These are phyloP conservation scores for Trogon surrucura DNA, from an alignment of 2,113 vertebrate species.

Conservation along the genomic window DNA sequence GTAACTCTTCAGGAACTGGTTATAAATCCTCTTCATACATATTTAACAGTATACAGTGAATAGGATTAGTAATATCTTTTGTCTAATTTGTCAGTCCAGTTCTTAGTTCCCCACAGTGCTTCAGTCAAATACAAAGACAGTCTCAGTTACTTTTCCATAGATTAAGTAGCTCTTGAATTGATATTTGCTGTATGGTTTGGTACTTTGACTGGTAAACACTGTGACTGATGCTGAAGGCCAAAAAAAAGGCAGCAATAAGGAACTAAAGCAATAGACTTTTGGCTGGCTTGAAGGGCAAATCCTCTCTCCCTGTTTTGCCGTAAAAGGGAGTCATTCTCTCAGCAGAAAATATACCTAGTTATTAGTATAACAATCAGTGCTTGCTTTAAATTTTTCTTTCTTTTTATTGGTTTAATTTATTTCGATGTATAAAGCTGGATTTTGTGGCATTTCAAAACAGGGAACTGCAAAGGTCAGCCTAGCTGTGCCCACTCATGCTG, in stretches of 20 bases:
- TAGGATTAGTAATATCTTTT: slow-evolving; percentile 69
- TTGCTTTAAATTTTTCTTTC: slow-evolving; percentile 11
- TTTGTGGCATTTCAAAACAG: neutral
- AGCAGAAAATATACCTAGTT: neutral
- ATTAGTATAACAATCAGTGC: neutral
- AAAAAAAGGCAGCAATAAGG: slow-evolving; percentile 58
- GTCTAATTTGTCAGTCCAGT: slow-evolving; percentile 64
- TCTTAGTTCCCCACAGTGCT: slow-evolving; percentile 59
- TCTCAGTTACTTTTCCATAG: slow-evolving; percentile 66
- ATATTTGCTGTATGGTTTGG: slow-evolving; percentile 69
- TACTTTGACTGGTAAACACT: slow-evolving; percentile 68
- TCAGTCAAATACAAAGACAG: slow-evolving; percentile 67
- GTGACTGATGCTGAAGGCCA: slow-evolving; percentile 52
- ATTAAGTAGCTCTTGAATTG: slow-evolving; percentile 67
- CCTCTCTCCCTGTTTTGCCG: neutral
- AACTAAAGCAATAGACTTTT: slow-evolving; percentile 55
- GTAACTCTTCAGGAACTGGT: slow-evolving; percentile 69
- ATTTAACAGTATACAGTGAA: slow-evolving; percentile 68
- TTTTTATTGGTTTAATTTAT: neutral
- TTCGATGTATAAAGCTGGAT: neutral
- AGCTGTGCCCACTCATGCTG: neutral
- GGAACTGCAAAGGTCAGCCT: neutral
- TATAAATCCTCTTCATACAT: slow-evolving; percentile 65
- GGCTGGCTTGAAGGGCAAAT: slow-evolving; percentile 55
- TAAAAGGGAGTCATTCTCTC: neutral